Conservation (phyloP, 2,113 vertebrate species). For the Pachypanchax playfairii region DNA sequence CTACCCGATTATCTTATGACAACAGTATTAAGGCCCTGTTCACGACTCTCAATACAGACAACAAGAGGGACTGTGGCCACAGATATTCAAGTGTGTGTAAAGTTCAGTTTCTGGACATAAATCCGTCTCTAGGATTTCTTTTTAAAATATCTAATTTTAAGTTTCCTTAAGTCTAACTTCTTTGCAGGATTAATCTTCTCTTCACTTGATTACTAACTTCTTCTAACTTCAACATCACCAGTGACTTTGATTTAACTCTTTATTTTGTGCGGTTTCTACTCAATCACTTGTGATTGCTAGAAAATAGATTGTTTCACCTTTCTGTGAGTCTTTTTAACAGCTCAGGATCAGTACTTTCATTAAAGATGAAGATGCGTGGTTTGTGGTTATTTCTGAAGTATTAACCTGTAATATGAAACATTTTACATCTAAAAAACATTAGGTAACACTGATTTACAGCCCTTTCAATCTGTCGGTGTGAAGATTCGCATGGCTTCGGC, state of each 20-base stretch:
- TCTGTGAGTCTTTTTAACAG: constrained; percentile 20
- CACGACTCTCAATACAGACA: constrained; percentile 28
- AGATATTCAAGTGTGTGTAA: constrained; percentile 14
- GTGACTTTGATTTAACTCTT: not conserved
- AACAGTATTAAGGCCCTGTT: constrained; percentile 27
- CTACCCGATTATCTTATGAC: constrained; percentile 56
- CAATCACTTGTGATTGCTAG: constrained; percentile 12
- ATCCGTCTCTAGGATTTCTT: constrained; percentile 30
- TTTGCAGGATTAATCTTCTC: not conserved
- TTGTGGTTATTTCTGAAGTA: too few relatives aligned
- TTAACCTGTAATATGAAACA: too few relatives aligned
- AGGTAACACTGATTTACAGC: too few relatives aligned
- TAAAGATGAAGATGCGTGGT: too few relatives aligned
- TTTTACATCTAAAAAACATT: too few relatives aligned
- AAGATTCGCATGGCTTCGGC: too few relatives aligned
- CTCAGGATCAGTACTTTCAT: not conserved
- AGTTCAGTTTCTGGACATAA: constrained; percentile 5
- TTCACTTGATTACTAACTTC: not conserved
- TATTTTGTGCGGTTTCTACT: not conserved
- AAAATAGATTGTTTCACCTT: constrained; percentile 47
- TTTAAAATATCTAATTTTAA: constrained; percentile 55
- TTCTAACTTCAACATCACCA: not conserved
- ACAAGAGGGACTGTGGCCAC: constrained; percentile 18
- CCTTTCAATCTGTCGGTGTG: too few relatives aligned
- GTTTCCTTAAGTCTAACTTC: too few relatives aligned